Evolutionary conservation across 2,797 vertebrate species (phyloP).

Genomic region (Falco naumanni): DNA sequence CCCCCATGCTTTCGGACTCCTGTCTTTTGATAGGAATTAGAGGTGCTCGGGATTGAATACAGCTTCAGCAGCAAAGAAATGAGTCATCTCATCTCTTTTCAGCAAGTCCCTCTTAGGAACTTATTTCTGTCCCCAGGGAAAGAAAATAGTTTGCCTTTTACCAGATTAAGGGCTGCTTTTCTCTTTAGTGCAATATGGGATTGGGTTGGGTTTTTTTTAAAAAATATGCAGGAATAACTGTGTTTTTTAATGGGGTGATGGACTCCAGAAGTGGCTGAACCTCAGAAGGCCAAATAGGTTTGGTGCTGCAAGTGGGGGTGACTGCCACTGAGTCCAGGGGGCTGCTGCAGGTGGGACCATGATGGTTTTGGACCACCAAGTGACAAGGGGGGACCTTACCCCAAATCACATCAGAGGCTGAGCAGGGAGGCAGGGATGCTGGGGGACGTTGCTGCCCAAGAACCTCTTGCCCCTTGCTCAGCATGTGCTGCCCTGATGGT

Average conservation of each 20-base stretch:
- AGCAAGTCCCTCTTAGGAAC: not conserved
- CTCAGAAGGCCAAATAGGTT: not conserved
- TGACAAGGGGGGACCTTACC: not conserved
- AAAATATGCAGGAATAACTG: not conserved
- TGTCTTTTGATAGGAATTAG: not conserved
- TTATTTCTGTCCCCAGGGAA: slow-evolving; percentile 22
- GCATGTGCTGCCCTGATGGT: not conserved
- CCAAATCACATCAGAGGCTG: fast-evolving
- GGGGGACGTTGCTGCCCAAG: not conserved
- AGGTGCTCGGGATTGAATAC: not conserved
- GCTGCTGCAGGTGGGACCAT: not conserved
- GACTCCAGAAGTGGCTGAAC: not conserved
- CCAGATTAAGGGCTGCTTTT: slow-evolving; percentile 1
- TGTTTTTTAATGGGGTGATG: not conserved
- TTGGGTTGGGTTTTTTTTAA: not conserved
- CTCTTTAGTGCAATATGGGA: not conserved
- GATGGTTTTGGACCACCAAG: not conserved
- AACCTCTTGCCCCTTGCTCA: not conserved
- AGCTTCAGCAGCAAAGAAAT: slow-evolving; percentile 1
- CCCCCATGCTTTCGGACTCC: not conserved
- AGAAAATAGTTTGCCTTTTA: slow-evolving; percentile 31
- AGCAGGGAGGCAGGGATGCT: not conserved
- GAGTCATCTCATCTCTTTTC: slow-evolving; percentile 28
- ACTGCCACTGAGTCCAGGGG: not conserved
- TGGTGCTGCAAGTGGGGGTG: not conserved